These are phyloP conservation scores for Melanocharis versteri DNA, from an alignment of 2,113 vertebrate species.

Conservation along the genomic window DNA sequence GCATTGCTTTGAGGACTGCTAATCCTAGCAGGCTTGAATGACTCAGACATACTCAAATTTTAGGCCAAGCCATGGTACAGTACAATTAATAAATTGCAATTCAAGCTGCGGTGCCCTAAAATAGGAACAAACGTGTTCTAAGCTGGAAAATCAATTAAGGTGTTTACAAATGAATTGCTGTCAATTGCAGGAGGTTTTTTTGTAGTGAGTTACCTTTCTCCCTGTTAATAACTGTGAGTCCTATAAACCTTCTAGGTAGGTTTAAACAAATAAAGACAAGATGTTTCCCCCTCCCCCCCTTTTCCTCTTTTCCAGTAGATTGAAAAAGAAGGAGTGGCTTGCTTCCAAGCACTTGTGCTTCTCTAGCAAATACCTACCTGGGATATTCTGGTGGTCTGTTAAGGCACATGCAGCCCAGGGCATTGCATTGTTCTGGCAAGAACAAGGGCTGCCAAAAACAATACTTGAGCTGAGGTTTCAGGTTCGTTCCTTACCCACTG, in stretches of 20 bases:
- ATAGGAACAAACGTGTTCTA: not conserved
- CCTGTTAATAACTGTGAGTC: not conserved
- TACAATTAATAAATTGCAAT: not conserved
- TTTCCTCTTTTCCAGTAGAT: not conserved
- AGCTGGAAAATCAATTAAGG: not conserved
- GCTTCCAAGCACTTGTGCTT: not conserved
- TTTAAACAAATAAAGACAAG: not conserved
- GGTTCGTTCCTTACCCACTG: not conserved
- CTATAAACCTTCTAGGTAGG: not conserved
- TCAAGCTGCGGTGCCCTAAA: not conserved
- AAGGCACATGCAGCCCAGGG: conserved; percentile 7
- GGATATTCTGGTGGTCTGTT: conserved; percentile 20
- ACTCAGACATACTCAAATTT: not conserved
- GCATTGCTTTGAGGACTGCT: conserved; percentile 2
- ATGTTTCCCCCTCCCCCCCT: accelerated
- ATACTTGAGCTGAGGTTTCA: conserved; percentile 10
- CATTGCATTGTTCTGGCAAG: not conserved
- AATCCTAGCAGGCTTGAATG: conserved; percentile 2
- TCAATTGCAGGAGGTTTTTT: not conserved
- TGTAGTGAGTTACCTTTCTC: not conserved
- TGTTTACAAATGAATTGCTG: not conserved
- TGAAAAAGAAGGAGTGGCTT: not conserved
- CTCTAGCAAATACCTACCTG: not conserved
- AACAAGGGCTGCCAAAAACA: not conserved
- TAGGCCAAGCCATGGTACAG: not conserved